Conservation (phyloP, 2,797 vertebrate genomes). For the Rhinella marina region DNA sequence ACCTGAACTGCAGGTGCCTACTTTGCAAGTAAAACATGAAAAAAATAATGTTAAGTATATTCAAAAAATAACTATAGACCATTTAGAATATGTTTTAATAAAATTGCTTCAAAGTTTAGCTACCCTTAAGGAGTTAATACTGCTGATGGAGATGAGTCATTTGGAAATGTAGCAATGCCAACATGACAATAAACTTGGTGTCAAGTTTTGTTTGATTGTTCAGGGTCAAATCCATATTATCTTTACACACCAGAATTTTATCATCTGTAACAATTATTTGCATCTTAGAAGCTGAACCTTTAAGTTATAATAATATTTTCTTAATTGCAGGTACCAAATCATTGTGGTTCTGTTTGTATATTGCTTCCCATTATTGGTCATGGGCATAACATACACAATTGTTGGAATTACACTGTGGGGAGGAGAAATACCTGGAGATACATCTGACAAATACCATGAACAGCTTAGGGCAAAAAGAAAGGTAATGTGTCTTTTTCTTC, state of each 20-base stretch:
- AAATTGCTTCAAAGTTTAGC: no score
- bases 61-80: no score
- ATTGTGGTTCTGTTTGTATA: slow-evolving; percentile 91
- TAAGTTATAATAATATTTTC: background rate
- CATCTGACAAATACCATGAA: slow-evolving; percentile 92
- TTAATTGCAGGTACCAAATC: slow-evolving; percentile 86
- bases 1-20: no score
- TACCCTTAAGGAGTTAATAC: no score
- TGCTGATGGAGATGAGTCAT: background rate
- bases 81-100: no score
- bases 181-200: background rate
- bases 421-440: slow-evolving; percentile 93
- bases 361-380: slow-evolving; percentile 88
- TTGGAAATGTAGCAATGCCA: background rate
- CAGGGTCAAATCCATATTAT: background rate
- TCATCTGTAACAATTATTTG: background rate
- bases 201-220: background rate
- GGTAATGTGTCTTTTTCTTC: slow-evolving; percentile 73
- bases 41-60: no score
- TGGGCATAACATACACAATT: slow-evolving; percentile 95
- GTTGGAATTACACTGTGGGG: slow-evolving; percentile 95
- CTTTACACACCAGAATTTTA: background rate
- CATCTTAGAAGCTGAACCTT: background rate
- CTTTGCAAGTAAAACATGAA: no score
- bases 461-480: slow-evolving; percentile 96